Conservation (phyloP, 1,140 invertebrate genomes). For the Cyphomyrmex costatus region DNA sequence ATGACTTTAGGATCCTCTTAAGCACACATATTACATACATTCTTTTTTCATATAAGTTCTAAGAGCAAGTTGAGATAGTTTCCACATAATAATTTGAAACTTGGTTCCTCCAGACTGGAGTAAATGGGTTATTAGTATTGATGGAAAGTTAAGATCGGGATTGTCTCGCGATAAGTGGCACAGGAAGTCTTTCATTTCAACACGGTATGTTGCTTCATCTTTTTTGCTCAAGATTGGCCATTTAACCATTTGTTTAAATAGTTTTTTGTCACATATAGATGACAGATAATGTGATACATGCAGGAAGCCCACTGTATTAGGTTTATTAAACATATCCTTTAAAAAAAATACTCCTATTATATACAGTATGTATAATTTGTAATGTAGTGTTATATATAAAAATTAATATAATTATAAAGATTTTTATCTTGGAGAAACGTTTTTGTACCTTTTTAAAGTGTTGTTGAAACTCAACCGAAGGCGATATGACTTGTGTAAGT, state of each 20-base stretch:
- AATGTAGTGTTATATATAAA: background rate
- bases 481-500: conserved; percentile 73
- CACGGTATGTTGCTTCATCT: conserved; percentile 84
- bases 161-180: conserved; percentile 75
- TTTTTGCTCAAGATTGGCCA: conserved; percentile 86
- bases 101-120: conserved; percentile 76
- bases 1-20: no score
- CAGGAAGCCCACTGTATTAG: conserved; percentile 86
- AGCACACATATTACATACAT: conserved; percentile 49
- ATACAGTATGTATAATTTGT: background rate
- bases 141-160: conserved; percentile 77
- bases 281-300: conserved; percentile 86
- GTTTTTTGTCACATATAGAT: conserved; percentile 81
- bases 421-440: no score
- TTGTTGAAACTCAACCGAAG: conserved; percentile 77
- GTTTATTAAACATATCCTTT: conserved; percentile 86
- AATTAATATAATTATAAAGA: background rate
- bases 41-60: conserved; percentile 70
- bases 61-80: conserved; percentile 77
- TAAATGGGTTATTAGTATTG: conserved; percentile 77
- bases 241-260: conserved; percentile 83
- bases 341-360: conserved; percentile 27
- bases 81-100: conserved; percentile 79
- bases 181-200: conserved; percentile 76
- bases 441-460: conserved; percentile 77